A percentile compares a stretch with the other conserved stretches of the same genome.
phyloP scores from a whole-genome alignment of 2,797 vertebrate genomes.

The Galago senegalensis region DNA sequence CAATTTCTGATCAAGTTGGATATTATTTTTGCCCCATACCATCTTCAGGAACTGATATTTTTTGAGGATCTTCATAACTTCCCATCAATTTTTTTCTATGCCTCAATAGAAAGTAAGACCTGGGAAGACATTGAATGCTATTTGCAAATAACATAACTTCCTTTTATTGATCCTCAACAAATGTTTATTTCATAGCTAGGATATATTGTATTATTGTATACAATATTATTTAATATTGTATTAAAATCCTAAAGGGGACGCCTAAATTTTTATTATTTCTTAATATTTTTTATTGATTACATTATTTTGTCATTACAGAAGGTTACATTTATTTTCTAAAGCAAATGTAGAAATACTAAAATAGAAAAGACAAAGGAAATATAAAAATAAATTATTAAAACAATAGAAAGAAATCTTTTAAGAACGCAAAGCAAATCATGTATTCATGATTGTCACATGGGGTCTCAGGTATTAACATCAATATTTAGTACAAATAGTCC shows the following conservation, averaged over 20 bases:
- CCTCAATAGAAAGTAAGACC: slow-evolving; percentile 5
- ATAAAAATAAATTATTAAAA: too few species aligned
- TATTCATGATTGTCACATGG: too few species aligned
- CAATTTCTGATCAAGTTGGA: background rate
- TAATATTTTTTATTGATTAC: background rate
- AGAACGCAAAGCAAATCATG: too few species aligned
- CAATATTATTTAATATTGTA: background rate
- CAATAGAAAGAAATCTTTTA: too few species aligned
- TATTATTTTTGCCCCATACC: too few species aligned
- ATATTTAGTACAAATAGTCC: background rate
- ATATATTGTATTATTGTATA: background rate
- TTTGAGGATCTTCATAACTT: background rate
- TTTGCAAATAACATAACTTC: slow-evolving; percentile 11
- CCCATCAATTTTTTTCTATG: background rate
- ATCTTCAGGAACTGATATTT: background rate
- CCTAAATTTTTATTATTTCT: slow-evolving; percentile 20
- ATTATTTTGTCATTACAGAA: background rate
- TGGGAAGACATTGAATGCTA: background rate
- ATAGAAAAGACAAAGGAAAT: too few species aligned
- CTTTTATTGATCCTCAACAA: background rate
- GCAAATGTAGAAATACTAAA: too few species aligned
- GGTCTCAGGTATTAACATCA: background rate
- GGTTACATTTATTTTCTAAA: too few species aligned
- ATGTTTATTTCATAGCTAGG: background rate
- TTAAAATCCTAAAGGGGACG: background rate